Base-by-base conservation (phyloP, 2,888 invertebrate genomes). In the Lysandra bellargus region DNA sequence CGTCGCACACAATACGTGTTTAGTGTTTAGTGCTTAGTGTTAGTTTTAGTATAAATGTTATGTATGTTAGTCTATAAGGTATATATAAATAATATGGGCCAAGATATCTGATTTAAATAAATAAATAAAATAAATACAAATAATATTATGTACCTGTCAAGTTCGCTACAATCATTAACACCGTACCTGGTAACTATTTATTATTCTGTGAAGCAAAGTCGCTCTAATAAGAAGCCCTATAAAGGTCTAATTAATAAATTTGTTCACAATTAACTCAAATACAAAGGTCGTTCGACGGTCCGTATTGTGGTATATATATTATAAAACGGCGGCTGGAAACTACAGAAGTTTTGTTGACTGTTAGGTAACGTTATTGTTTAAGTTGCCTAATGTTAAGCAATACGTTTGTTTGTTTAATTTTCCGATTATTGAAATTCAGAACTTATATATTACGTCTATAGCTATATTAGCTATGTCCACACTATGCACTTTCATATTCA, bases 271-370 rank as follows among this genome's bases (percentile, higher is more conserved):
- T 23, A 44, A 74, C 23, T 44, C 9, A 9, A 49, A 40, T n/a
- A 44, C 23, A 74, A 44, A 74, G 73, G 44, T 5, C 72, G 37
- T 73, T 44, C 44, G 44, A 49, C 9, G 49, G 74, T n/a, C 74
- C n/a, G 44, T 74, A 44, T 44, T 37, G 44, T 40, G n/a, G 64
- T 64, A 30, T 64, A 9, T 64, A 9, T 64, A 64, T 64, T 74
- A 74, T 44, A 74, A 74, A 74, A 74, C 44, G n/a, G 14, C 74
- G 74, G 7, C 23, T 23, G n/a, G 44, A 44, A 44, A 74, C 74
- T 44, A 44, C 9, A 44, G n/a, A 53, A 75, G 53, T 75, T 23
- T 75, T 49, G 75, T 53, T 53, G 2, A 30, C 14, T 53, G 75
- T 75, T 49, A 44, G 30, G 30, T 53, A 75, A 75, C 30, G 49